A percentile compares a stretch with the other conserved stretches of the same genome.
Conservation (phyloP, 2,113 vertebrate species). For the Uria aalge region DNA sequence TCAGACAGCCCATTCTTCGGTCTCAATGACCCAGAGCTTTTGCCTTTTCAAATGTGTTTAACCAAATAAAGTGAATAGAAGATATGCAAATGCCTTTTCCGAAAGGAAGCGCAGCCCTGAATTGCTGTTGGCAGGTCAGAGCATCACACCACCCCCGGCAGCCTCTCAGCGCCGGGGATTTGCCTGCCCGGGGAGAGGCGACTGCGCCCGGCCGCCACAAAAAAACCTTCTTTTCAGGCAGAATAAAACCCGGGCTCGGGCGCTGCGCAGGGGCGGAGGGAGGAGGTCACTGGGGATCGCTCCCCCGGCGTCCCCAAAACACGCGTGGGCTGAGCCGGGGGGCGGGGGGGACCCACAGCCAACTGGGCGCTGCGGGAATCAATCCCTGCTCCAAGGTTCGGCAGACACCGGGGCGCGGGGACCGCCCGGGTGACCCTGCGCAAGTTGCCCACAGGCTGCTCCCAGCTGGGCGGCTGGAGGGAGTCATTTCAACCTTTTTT, state of each 20-base stretch:
- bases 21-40: conserved; percentile 60
- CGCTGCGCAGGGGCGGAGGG: neutral
- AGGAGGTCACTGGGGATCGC: neutral
- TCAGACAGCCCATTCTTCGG: conserved; percentile 47
- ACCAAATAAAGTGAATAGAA: conserved; percentile 72
- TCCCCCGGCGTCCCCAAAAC: neutral
- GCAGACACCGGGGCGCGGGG: neutral
- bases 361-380: accelerated
- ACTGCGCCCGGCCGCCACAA: neutral
- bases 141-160: conserved; percentile 86
- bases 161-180: conserved; percentile 74
- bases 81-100: conserved; percentile 80
- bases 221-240: neutral
- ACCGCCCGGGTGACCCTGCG: neutral
- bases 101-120: conserved; percentile 67
- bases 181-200: neutral
- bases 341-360: accelerated
- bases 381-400: accelerated
- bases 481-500: no score
- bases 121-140: conserved; percentile 76
- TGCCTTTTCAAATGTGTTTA: conserved; percentile 66
- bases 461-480: neutral
- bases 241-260: conserved; percentile 22
- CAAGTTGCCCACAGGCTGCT: neutral
- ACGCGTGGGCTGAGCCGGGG: accelerated